These are phyloP conservation scores for Myotis myotis DNA, from an alignment of 2,797 vertebrate species.

Conservation along the genomic window DNA sequence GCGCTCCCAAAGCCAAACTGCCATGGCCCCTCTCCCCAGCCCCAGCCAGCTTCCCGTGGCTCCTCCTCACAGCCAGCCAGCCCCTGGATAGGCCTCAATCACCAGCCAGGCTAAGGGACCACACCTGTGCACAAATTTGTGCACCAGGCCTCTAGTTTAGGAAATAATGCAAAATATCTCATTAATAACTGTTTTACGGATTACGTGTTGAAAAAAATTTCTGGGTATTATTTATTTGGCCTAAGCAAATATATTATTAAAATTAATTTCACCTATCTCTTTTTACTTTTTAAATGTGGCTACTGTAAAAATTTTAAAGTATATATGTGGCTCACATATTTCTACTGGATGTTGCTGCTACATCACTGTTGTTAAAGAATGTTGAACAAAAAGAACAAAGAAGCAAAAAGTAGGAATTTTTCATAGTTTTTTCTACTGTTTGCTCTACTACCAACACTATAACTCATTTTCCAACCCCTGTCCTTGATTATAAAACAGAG, in stretches of 20 bases:
- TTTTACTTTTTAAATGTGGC: conserved; percentile 38
- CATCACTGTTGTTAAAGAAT: neutral
- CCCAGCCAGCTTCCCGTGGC: too few species aligned
- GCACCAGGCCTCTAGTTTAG: neutral
- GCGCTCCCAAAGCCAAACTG: too few species aligned
- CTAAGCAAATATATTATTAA: conserved; percentile 25
- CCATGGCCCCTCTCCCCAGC: too few species aligned
- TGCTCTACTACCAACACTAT: neutral
- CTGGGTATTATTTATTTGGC: neutral
- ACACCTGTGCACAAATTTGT: too few species aligned
- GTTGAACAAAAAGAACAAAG: neutral
- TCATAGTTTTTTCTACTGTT: neutral
- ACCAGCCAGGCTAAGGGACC: too few species aligned
- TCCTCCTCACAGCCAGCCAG: too few species aligned
- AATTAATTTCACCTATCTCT: conserved; percentile 27
- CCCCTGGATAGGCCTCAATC: too few species aligned
- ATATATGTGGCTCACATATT: neutral
- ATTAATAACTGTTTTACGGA: neutral
- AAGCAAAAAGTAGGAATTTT: neutral
- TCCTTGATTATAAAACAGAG: neutral
- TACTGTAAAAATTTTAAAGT: conserved; percentile 24
- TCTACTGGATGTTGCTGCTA: neutral
- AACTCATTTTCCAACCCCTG: neutral
- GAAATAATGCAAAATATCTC: neutral
- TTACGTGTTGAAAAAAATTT: conserved; percentile 41